A percentile compares a stretch with the other conserved stretches of the same genome.
phyloP scores from a whole-genome alignment of 2,113 vertebrate species.

The Propithecus coquereli region DNA sequence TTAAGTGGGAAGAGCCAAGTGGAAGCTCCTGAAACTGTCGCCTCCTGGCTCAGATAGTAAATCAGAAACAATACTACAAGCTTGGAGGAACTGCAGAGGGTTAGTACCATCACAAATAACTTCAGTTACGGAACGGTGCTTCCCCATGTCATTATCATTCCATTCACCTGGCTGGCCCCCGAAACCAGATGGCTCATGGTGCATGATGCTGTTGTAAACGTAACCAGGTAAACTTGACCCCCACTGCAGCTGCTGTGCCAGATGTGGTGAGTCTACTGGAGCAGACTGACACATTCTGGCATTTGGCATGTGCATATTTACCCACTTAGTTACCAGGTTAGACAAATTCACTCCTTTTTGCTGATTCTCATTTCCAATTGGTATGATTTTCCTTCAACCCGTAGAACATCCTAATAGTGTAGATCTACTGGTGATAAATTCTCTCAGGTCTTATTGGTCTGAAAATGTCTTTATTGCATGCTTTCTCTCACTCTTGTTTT shows the following conservation, averaged over 20 bases:
- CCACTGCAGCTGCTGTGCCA: accelerated
- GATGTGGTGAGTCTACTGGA: not conserved
- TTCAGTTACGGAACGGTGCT: no score
- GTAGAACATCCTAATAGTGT: accelerated
- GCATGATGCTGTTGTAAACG: accelerated
- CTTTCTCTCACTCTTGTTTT: not conserved
- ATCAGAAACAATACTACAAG: not conserved
- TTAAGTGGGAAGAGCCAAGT: not conserved
- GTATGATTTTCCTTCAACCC: not conserved
- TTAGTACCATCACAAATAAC: accelerated
- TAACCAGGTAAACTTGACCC: no score
- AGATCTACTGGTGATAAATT: not conserved
- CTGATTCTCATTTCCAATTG: not conserved
- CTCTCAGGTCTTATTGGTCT: not conserved
- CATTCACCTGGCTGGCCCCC: not conserved
- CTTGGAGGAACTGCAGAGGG: not conserved
- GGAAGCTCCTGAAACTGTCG: no score
- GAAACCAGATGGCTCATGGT: not conserved
- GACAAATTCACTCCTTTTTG: not conserved
- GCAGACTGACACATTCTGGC: accelerated
- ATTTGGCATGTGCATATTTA: not conserved
- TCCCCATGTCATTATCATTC: not conserved
- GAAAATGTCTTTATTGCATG: not conserved
- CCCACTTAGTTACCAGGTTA: no score
- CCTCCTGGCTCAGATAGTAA: not conserved